These are phyloP conservation scores for Tenthredo scrophulariae DNA, from an alignment of 2,888 invertebrate species.

Conservation along the genomic window DNA sequence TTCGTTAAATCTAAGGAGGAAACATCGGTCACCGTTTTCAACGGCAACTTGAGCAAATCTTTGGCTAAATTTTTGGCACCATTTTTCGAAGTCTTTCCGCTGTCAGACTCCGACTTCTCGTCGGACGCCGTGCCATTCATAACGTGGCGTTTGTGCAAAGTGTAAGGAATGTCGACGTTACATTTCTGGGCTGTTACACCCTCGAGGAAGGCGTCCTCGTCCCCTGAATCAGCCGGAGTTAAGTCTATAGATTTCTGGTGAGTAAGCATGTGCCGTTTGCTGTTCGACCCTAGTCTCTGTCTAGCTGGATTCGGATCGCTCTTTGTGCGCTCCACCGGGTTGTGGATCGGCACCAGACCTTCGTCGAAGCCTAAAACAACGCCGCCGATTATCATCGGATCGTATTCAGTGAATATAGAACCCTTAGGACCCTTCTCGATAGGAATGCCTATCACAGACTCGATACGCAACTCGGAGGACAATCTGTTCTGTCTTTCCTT, in stretches of 20 bases:
- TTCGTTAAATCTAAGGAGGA: conserved; percentile 72
- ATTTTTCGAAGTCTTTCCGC: conserved; percentile 66
- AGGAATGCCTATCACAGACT: conserved; percentile 66
- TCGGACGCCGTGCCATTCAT: conserved; percentile 89
- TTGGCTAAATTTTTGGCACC: conserved; percentile 63
- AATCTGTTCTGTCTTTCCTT: conserved; percentile 69
- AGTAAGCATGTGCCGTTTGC: conserved; percentile 89
- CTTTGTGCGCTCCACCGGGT: conserved; percentile 90
- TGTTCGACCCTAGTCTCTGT: conserved; percentile 86
- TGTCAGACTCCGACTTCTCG: conserved; percentile 74
- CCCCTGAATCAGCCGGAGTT: conserved; percentile 91
- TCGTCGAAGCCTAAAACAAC: conserved; percentile 74
- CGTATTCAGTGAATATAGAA: conserved; percentile 82
- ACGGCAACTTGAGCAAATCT: conserved; percentile 68
- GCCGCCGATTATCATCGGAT: conserved; percentile 82
- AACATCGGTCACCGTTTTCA: conserved; percentile 70
- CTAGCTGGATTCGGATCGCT: conserved; percentile 92
- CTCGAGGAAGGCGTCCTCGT: conserved; percentile 88
- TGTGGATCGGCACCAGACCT: conserved; percentile 75
- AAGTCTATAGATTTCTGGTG: conserved; percentile 93
- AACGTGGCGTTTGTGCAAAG: conserved; percentile 90
- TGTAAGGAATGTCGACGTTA: conserved; percentile 88
- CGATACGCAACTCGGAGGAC: conserved; percentile 70
- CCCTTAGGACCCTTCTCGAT: conserved; percentile 72
- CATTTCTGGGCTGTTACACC: conserved; percentile 78